Percentiles rank a stretch among this genome's conserved stretches.
Evolutionary conservation across 2,888 invertebrate species (phyloP).

Genomic region (Bombylius discolor): DNA sequence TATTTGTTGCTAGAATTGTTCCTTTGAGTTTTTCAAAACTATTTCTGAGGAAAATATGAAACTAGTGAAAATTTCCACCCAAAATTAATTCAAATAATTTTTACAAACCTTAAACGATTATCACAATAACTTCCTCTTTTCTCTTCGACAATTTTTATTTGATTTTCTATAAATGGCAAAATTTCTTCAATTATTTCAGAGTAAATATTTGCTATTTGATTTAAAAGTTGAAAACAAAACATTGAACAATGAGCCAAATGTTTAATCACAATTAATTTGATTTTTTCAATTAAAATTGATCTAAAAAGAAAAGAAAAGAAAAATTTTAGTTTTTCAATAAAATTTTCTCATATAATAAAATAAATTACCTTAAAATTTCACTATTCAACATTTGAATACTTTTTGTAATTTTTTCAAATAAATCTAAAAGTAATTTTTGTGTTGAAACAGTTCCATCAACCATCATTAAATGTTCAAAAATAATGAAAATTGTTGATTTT

Average conservation of each 20-base stretch:
- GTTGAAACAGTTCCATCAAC: constrained; percentile 32
- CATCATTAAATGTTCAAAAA: constrained; percentile 35
- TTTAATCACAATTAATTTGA: constrained; percentile 28
- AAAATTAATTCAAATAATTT: constrained; percentile 3
- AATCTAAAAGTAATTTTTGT: constrained; percentile 22
- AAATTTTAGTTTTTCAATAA: background rate
- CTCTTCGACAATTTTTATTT: constrained; percentile 27
- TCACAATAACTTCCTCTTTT: constrained; percentile 34
- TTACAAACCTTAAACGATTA: constrained; percentile 25
- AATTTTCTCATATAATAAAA: background rate
- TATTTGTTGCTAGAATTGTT: background rate
- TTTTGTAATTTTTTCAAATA: constrained; percentile 22
- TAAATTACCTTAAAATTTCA: constrained; percentile 14
- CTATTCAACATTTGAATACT: constrained; percentile 19
- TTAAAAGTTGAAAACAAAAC: constrained; percentile 31
- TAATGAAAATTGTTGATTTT: constrained; percentile 22
- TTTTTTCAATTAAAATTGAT: constrained; percentile 19
- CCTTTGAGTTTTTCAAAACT: constrained; percentile 4
- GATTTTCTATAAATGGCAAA: constrained; percentile 23
- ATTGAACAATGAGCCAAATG: constrained; percentile 33
- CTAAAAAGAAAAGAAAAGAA: constrained; percentile 8
- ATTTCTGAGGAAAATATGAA: background rate
- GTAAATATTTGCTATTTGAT: constrained; percentile 25
- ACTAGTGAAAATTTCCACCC: background rate
- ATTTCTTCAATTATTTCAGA: constrained; percentile 23